Evolutionary conservation across 2,113 vertebrate genomes (phyloP).

Genomic region (Vulpes ferrilata): DNA sequence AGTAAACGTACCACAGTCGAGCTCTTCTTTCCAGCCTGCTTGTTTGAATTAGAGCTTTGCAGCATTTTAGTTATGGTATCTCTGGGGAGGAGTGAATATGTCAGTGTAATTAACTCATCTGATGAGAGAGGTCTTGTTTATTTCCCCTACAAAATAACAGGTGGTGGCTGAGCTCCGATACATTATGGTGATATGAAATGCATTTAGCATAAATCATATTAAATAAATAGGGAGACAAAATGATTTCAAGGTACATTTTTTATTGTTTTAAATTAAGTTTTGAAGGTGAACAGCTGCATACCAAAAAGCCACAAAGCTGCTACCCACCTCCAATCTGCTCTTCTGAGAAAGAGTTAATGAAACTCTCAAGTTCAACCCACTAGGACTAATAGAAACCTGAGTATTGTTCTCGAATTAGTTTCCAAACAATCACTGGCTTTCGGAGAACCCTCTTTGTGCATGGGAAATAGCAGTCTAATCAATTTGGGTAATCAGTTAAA

Average conservation of each 20-base stretch:
- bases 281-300: conserved; percentile 59
- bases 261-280: conserved; percentile 79
- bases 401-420: neutral
- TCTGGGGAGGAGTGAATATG: conserved; percentile 79
- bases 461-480: neutral
- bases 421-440: neutral
- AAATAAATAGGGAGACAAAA: conserved; percentile 75
- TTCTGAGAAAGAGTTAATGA: conserved; percentile 56
- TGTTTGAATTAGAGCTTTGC: conserved; percentile 66
- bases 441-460: neutral
- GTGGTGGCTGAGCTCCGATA: conserved; percentile 51
- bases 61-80: conserved; percentile 69
- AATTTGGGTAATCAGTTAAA: conserved; percentile 56
- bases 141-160: conserved; percentile 78
- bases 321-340: neutral
- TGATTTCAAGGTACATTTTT: conserved; percentile 64
- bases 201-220: conserved; percentile 74
- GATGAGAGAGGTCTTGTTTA: conserved; percentile 82
- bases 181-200: conserved; percentile 53
- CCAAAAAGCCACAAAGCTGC: conserved; percentile 8
- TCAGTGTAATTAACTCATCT: conserved; percentile 83
- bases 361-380: neutral
- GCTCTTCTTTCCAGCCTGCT: conserved; percentile 70
- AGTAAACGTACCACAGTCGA: neutral
- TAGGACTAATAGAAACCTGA: neutral